Conservation (phyloP, 2,888 invertebrate genomes). For the Noctua comes region DNA sequence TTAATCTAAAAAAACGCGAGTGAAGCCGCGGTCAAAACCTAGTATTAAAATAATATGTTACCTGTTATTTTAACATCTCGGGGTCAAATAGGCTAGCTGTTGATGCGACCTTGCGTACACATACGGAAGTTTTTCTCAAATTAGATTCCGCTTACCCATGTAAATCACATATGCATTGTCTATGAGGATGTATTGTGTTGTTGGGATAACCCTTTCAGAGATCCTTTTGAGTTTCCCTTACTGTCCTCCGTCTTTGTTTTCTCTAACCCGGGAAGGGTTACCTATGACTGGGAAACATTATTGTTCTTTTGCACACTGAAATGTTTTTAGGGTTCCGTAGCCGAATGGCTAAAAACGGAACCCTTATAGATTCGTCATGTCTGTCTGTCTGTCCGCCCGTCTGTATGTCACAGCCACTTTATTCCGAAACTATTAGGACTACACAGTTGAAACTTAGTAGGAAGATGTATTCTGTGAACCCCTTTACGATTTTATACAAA, state of each 20-base stretch:
- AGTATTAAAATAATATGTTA: background rate
- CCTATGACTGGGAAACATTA: background rate
- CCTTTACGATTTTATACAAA: too few species aligned
- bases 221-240: slow-evolving; percentile 33
- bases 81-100: background rate
- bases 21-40: too few species aligned
- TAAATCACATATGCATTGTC: slow-evolving; percentile 36
- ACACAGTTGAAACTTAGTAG: too few species aligned
- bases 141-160: slow-evolving; percentile 17
- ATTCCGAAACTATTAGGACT: too few species aligned
- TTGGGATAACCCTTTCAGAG: slow-evolving; percentile 19
- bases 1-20: too few species aligned
- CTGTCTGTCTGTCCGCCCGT: too few species aligned
- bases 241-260: slow-evolving; percentile 14
- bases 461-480: too few species aligned
- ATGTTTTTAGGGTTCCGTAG: background rate
- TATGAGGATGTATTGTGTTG: slow-evolving; percentile 32
- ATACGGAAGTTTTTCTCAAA: slow-evolving; percentile 23
- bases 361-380: too few species aligned
- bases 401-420: too few species aligned
- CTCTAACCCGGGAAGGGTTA: slow-evolving; percentile 1
- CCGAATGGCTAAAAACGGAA: too few species aligned
- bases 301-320: background rate
- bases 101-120: background rate
- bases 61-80: background rate